These are phyloP conservation scores for Petrolisthes manimaculis DNA, from an alignment of 2,888 invertebrate genomes.

Conservation along the genomic window DNA sequence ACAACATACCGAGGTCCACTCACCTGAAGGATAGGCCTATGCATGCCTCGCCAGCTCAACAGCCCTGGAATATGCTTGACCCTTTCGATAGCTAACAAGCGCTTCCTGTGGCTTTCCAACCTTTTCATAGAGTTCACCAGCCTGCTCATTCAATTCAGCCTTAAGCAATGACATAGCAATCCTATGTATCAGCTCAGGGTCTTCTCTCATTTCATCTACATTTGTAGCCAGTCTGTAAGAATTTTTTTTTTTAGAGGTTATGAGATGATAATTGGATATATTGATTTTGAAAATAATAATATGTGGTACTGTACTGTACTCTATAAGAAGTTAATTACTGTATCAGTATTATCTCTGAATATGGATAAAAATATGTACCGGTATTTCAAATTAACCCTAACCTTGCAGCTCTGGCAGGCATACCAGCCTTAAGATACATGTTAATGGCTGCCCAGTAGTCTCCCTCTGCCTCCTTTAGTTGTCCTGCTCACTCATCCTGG, in stretches of 20 bases:
- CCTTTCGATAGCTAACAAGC: conserved; percentile 82
- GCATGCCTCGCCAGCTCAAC: conserved; percentile 85
- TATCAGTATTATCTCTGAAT: too few species aligned
- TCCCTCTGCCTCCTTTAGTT: conserved; percentile 83
- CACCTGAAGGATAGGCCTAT: conserved; percentile 71
- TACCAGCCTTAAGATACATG: conserved; percentile 88
- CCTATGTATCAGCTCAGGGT: conserved; percentile 78
- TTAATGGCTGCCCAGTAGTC: conserved; percentile 86
- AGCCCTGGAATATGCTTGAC: conserved; percentile 83
- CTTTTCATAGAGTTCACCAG: conserved; percentile 83
- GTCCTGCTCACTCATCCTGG: conserved; percentile 87
- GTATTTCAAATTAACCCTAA: conserved; percentile 69
- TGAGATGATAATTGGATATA: background rate
- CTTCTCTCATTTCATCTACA: conserved; percentile 76
- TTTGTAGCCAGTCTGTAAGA: conserved; percentile 61
- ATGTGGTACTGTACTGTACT: too few species aligned
- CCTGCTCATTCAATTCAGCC: conserved; percentile 80
- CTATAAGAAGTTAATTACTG: too few species aligned
- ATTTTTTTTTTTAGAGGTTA: too few species aligned
- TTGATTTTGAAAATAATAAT: background rate
- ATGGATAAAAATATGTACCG: too few species aligned
- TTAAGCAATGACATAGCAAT: conserved; percentile 74
- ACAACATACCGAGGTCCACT: conserved; percentile 36
- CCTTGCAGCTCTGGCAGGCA: conserved; percentile 87
- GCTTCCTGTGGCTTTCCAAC: conserved; percentile 78